phyloP scores from a whole-genome alignment of 2,888 invertebrate species.

The Xestia sexstrigata region DNA sequence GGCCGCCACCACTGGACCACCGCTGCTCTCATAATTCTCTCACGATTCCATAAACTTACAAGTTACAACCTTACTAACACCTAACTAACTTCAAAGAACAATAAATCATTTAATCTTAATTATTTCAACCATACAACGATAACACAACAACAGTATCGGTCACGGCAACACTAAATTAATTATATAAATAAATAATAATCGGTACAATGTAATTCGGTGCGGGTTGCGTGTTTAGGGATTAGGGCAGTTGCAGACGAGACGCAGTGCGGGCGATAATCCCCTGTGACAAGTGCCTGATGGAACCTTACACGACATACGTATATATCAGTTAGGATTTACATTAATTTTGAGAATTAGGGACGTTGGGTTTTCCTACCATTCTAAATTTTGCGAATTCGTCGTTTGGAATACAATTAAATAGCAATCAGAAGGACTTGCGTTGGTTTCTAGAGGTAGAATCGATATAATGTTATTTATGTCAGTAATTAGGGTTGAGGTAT shows the following conservation, averaged over 20 bases:
- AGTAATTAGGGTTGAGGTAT: not conserved
- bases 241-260: conserved; percentile 75
- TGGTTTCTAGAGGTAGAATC: not conserved
- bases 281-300: conserved; percentile 82
- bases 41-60: too few species aligned
- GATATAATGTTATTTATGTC: not conserved
- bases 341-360: conserved; percentile 50
- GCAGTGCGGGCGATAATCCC: conserved; percentile 79
- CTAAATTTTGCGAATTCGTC: conserved; percentile 9
- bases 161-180: conserved; percentile 72
- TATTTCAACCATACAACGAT: conserved; percentile 36
- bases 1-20: too few species aligned
- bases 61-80: not conserved
- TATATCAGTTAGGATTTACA: conserved; percentile 61
- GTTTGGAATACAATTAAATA: conserved; percentile 5
- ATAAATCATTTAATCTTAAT: conserved; percentile 40
- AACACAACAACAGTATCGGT: conserved; percentile 40
- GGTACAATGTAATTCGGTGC: conserved; percentile 74
- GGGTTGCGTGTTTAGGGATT: conserved; percentile 85
- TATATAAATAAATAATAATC: conserved; percentile 74
- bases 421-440: not conserved
- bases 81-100: not conserved
- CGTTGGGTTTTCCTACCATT: conserved; percentile 7
- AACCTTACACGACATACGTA: conserved; percentile 63
- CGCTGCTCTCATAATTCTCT: not conserved